These are phyloP conservation scores for Apis mellifera DNA, from an alignment of 1,140 invertebrate species.

Conservation along the genomic window Amel_HAv3.1 CM009943.2:2697501-2698000, in stretches of 20 bases:
- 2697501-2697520: slow-evolving; percentile 48
- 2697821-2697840: background rate
- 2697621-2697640: slow-evolving; percentile 38
- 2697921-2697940: slow-evolving; percentile 51
- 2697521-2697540: slow-evolving; percentile 11
- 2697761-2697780: background rate
- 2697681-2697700: slow-evolving; percentile 6
- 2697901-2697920: background rate
- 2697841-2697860: background rate
- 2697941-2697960: slow-evolving; percentile 35
- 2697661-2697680: slow-evolving; percentile 33
- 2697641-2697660: slow-evolving; percentile 24
- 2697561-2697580: slow-evolving; percentile 60
- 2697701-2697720: too few species aligned
- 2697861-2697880: background rate
- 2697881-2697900: background rate
- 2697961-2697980: slow-evolving; percentile 70
- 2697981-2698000: slow-evolving; percentile 79
- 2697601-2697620: slow-evolving; percentile 65
- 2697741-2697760: background rate
- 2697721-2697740: background rate
- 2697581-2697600: slow-evolving; percentile 69
- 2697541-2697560: slow-evolving; percentile 57
- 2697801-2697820: background rate
- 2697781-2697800: slow-evolving; percentile 28